phyloP scores from a whole-genome alignment of 1,140 invertebrate genomes.

The Papilio glaucus region DNA sequence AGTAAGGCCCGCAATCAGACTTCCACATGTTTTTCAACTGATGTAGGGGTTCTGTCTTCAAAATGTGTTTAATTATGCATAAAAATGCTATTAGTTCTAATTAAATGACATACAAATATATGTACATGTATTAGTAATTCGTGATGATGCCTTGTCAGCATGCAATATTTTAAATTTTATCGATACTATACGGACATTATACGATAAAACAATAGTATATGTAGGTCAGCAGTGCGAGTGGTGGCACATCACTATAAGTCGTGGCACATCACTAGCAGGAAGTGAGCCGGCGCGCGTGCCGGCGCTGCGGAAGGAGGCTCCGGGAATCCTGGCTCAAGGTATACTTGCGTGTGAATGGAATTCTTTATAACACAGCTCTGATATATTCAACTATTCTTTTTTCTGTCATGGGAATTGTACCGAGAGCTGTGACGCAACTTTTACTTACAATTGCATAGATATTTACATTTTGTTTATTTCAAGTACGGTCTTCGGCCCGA shows the following conservation, averaged over 20 bases:
- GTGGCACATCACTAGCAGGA: slow-evolving; percentile 26
- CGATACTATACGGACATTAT: background rate
- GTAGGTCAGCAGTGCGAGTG: background rate
- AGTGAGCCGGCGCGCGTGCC: slow-evolving; percentile 32
- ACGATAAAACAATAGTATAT: background rate
- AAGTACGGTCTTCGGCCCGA: too few relatives aligned
- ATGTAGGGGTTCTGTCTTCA: too few relatives aligned
- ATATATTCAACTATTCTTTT: slow-evolving; percentile 28
- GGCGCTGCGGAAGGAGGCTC: slow-evolving; percentile 31
- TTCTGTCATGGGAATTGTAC: slow-evolving; percentile 13
- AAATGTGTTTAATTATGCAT: too few relatives aligned
- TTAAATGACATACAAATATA: too few relatives aligned
- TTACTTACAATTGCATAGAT: too few relatives aligned
- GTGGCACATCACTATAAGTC: background rate
- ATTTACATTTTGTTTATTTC: too few relatives aligned
- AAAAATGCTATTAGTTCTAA: too few relatives aligned
- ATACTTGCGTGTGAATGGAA: slow-evolving; percentile 35
- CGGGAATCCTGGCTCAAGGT: slow-evolving; percentile 28
- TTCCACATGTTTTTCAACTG: too few relatives aligned
- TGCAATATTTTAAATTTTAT: too few relatives aligned
- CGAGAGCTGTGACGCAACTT: background rate
- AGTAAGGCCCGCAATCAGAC: too few relatives aligned
- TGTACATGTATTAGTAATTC: too few relatives aligned
- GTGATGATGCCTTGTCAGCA: too few relatives aligned
- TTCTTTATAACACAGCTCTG: slow-evolving; percentile 28